Conservation (phyloP, 92 coral and sea anemone species). For the Epizoanthus scotinus region DNA sequence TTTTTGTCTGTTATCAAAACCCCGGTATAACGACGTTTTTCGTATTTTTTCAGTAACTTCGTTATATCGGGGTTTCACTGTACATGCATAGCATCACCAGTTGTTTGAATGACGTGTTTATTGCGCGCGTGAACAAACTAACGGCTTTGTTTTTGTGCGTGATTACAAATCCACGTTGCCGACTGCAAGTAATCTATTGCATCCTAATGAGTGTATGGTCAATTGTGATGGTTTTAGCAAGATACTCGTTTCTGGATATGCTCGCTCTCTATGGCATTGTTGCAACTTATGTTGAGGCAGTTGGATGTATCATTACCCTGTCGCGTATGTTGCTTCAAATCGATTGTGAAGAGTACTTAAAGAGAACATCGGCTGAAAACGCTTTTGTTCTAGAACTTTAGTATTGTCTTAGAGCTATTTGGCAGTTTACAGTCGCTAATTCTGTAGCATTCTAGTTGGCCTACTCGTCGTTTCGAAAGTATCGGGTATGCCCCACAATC, state of each 20-base stretch:
- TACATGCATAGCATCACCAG: not conserved
- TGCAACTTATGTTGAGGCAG: not conserved
- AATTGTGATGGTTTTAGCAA: not conserved
- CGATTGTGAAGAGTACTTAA: not conserved
- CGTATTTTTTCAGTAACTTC: too few relatives aligned
- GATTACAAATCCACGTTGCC: not conserved
- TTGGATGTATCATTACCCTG: not conserved
- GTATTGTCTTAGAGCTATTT: too few relatives aligned
- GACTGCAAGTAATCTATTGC: not conserved
- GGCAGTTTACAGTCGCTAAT: too few relatives aligned
- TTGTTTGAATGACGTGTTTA: not conserved
- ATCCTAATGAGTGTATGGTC: not conserved
- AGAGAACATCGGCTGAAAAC: too few relatives aligned
- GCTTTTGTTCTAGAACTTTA: too few relatives aligned
- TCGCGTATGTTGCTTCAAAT: not conserved
- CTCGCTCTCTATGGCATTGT: not conserved
- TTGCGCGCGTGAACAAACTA: constrained; percentile 1
- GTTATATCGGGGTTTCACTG: too few relatives aligned
- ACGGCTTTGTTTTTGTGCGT: not conserved
- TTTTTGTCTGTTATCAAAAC: too few relatives aligned
- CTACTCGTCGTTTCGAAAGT: too few relatives aligned
- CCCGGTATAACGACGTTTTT: too few relatives aligned
- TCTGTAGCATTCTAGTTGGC: too few relatives aligned
- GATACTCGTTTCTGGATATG: not conserved
- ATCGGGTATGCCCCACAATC: too few relatives aligned